Evolutionary conservation across 2,888 invertebrate species (phyloP), one percentile per base, ranked within the genome.

Genomic region (Eucera pruinosa): DNA sequence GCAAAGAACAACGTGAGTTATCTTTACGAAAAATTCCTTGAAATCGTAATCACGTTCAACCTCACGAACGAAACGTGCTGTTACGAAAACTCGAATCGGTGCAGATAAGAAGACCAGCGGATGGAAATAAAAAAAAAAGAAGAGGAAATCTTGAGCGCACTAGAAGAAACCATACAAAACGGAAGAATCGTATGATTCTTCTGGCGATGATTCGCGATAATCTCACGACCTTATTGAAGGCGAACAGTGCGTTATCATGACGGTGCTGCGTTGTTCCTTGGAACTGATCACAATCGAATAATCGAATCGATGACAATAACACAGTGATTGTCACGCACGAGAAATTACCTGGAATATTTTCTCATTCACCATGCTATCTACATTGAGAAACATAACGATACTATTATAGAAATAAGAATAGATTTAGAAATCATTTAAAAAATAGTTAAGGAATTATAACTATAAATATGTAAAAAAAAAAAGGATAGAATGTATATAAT

Each of bases 201-300:
- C 3, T 11, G 18, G 11, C 15, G 45, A 41, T 27, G 27, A 39
- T 18, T 57, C 47, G 30, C 20, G 30, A 52, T 62, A 64, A 74
- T 58, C 58, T 27, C 11, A 13, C 2, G 43, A 45, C 36, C 41
- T 11, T 13, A 27, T 64, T 5, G 15, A 52, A 64, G 15, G 3
- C 30, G 7, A 39, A 11, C 5, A 4, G 7, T 1, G 27, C 30
- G 74, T 64, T 71, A 74, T 64, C 72, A 25, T 0, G 4, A 13
- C 13, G 20, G 18, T 27, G 50, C 13, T 20, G n/a, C 23, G 15
- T 13, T 23, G 58, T 54, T 36, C 50, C 41, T 15, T 23, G 11
- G 43, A 15, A 25, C n/a, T 39, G 72, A 64, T 74, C 23, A 30
- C 36, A 52, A 64, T 71, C 36, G 71, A 58, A 39, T 39, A 52